Evolutionary conservation across 1,140 invertebrate genomes (phyloP).

Genomic region (Penaeus indicus): DNA sequence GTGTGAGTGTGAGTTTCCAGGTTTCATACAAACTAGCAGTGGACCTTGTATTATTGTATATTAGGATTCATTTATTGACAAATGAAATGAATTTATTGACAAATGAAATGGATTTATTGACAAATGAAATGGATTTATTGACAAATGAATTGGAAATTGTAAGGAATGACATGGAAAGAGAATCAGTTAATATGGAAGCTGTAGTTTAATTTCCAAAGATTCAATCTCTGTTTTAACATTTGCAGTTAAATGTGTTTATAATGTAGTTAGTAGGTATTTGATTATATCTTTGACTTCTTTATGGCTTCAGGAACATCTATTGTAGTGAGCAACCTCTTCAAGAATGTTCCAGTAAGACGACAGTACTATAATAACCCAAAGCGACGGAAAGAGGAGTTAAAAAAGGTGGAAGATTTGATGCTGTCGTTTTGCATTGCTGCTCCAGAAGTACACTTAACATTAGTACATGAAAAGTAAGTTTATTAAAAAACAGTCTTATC

Average conservation of each 20-base stretch:
- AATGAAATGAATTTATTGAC: too few relatives aligned
- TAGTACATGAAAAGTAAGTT: slow-evolving; percentile 54
- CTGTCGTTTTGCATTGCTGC: slow-evolving; percentile 34
- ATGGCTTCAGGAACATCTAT: slow-evolving; percentile 75
- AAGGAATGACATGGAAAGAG: too few relatives aligned
- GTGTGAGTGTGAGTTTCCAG: neutral
- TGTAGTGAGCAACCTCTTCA: slow-evolving; percentile 75
- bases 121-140: too few relatives aligned
- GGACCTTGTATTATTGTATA: neutral
- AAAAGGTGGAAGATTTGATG: slow-evolving; percentile 73
- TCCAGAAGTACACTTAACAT: slow-evolving; percentile 36
- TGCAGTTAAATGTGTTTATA: slow-evolving; percentile 21
- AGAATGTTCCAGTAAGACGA: slow-evolving; percentile 76
- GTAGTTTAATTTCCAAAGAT: too few relatives aligned
- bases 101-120: too few relatives aligned
- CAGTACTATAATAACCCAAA: slow-evolving; percentile 74
- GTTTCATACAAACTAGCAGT: neutral
- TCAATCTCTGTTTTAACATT: neutral
- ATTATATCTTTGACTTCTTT: slow-evolving; percentile 42
- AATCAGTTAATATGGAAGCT: too few relatives aligned
- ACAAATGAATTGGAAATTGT: too few relatives aligned
- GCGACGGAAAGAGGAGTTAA: slow-evolving; percentile 75
- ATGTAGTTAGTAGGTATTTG: slow-evolving; percentile 58
- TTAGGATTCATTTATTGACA: neutral
- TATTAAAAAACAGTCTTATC: neutral